These are phyloP conservation scores for Lophius americanus DNA, from an alignment of 2,797 vertebrate genomes.

Conservation along the genomic window DNA sequence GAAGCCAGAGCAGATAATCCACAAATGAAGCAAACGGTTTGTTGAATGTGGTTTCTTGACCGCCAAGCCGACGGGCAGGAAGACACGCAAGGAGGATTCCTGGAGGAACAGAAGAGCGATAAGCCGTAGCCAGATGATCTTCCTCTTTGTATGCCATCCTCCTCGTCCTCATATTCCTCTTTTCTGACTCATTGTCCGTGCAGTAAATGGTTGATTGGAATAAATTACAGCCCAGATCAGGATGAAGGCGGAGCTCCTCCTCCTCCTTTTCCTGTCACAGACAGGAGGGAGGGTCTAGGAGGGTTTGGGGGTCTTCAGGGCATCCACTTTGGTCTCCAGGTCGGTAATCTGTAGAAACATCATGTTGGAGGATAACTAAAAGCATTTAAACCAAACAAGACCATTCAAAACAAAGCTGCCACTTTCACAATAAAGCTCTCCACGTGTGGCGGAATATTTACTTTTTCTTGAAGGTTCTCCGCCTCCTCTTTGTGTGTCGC, in stretches of 20 bases:
- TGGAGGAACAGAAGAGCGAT: conserved; percentile 42
- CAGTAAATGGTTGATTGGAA: conserved; percentile 55
- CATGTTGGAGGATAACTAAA: background rate
- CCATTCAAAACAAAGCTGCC: too few species aligned
- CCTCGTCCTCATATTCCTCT: conserved; percentile 2
- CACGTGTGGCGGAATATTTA: conserved; percentile 35
- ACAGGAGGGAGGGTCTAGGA: conserved; percentile 80
- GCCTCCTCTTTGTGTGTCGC: conserved; percentile 91
- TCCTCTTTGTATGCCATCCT: conserved; percentile 5
- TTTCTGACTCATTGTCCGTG: conserved; percentile 27
- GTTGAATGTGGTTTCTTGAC: conserved; percentile 54
- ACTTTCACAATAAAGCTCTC: too few species aligned
- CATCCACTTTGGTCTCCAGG: conserved; percentile 92
- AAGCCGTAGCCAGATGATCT: conserved; percentile 41
- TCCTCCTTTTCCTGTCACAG: conserved; percentile 56
- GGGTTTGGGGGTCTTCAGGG: conserved; percentile 88
- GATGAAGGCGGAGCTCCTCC: conserved; percentile 57
- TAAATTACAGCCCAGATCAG: conserved; percentile 43
- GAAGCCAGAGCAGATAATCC: conserved; percentile 25
- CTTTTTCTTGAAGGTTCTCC: conserved; percentile 94
- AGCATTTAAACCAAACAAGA: background rate
- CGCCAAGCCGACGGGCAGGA: conserved; percentile 62
- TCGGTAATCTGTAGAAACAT: conserved; percentile 86
- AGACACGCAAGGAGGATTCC: conserved; percentile 64
- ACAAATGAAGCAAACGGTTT: conserved; percentile 13